Conservation (phyloP, 1,140 invertebrate genomes). For the Phortica variegata region DNA sequence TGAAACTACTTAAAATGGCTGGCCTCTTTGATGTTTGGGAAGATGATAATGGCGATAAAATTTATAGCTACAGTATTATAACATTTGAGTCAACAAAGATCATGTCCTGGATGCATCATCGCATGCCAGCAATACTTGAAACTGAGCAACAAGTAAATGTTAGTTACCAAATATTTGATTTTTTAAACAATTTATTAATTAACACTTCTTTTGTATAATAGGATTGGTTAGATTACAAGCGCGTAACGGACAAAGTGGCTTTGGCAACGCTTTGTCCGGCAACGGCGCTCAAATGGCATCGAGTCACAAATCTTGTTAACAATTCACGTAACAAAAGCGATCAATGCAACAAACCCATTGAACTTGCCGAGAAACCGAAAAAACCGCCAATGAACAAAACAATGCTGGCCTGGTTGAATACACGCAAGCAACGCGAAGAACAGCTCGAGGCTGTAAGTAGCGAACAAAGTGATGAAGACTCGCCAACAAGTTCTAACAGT, state of each 20-base stretch:
- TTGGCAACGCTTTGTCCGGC: constrained; percentile 61
- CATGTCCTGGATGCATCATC: constrained; percentile 74
- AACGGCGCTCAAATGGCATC: constrained; percentile 65
- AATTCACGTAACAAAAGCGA: constrained; percentile 70
- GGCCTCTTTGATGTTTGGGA: constrained; percentile 75
- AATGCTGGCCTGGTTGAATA: constrained; percentile 41
- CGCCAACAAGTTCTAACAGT: too few relatives aligned
- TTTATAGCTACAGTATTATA: constrained; percentile 76
- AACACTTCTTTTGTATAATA: constrained; percentile 25
- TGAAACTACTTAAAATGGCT: constrained; percentile 73
- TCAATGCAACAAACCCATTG: constrained; percentile 66
- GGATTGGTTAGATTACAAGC: constrained; percentile 70
- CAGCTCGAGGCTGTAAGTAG: constrained; percentile 15
- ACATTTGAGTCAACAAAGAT: constrained; percentile 74
- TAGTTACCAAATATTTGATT: constrained; percentile 23
- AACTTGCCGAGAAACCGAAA: constrained; percentile 22
- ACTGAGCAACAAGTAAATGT: constrained; percentile 69
- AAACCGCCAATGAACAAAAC: constrained; percentile 34
- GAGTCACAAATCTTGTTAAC: constrained; percentile 72
- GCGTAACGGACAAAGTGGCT: constrained; percentile 62
- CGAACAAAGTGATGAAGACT: constrained; percentile 19
- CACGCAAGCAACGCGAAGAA: constrained; percentile 24
- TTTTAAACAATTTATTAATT: background rate
- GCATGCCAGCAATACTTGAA: constrained; percentile 76
- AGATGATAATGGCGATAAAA: constrained; percentile 61